A percentile compares a stretch with the other conserved stretches of the same genome.
These are phyloP conservation scores for Todiramphus chloris DNA, from an alignment of 2,113 vertebrate species.

Conservation along the genomic window DNA sequence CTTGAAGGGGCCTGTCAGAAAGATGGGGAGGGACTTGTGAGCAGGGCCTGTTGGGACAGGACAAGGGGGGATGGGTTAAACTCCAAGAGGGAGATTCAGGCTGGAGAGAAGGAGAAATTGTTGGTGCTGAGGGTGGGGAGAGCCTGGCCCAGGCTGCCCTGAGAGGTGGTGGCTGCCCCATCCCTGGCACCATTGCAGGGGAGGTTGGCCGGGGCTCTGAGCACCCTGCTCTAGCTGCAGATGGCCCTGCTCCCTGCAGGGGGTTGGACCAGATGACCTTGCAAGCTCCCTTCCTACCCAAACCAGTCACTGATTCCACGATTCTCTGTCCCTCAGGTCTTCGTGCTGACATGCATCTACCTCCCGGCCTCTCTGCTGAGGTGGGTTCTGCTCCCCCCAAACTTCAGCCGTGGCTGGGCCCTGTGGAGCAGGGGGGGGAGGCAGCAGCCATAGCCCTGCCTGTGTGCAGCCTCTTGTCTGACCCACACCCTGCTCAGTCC, in stretches of 20 bases:
- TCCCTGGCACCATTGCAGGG: no score
- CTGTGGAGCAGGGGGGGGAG: not conserved
- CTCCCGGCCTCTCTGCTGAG: constrained; percentile 11
- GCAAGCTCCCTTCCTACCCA: not conserved
- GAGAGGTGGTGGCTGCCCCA: no score
- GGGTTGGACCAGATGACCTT: not conserved
- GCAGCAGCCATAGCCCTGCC: not conserved
- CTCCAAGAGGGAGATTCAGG: no score
- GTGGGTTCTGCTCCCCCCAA: not conserved
- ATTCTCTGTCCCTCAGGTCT: not conserved
- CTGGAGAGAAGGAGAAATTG: no score
- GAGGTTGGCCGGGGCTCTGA: not conserved
- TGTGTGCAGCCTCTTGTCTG: no score
- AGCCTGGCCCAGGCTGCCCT: no score
- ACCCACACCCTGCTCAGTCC: fast-evolving
- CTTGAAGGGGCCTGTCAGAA: no score
- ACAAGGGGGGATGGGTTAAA: no score
- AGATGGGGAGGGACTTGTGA: no score
- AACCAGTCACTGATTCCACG: not conserved
- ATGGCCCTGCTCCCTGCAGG: not conserved
- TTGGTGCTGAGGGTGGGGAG: no score
- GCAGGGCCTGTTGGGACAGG: no score
- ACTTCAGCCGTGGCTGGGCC: not conserved
- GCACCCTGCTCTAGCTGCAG: not conserved
- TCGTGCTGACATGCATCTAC: not conserved